Evolutionary conservation across 2,888 invertebrate genomes (phyloP).

Genomic region (Drosophila ezoana): DNA sequence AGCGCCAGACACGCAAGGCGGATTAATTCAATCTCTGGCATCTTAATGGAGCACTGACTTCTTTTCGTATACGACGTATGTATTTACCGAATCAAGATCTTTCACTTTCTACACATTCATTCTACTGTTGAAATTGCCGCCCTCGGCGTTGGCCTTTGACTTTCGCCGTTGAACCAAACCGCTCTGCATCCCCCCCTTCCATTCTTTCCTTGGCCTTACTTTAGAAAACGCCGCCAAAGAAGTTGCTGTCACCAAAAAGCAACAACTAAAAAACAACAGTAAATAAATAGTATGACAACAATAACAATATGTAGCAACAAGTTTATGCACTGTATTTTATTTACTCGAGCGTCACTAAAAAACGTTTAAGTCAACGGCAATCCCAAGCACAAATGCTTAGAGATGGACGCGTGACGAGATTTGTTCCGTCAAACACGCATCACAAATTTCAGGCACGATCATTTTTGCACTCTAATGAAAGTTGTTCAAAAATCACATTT

Average conservation of each 20-base stretch:
- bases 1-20: background rate
- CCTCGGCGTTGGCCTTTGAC: constrained; percentile 35
- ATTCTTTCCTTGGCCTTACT: constrained; percentile 8
- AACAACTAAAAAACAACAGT: constrained; percentile 28
- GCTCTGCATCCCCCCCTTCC: background rate
- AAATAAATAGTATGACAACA: constrained; percentile 34
- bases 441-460: too few species aligned
- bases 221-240: constrained; percentile 47
- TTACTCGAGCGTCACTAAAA: constrained; percentile 73
- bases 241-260: constrained; percentile 47
- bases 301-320: constrained; percentile 34
- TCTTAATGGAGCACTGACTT: constrained; percentile 10
- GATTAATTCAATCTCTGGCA: constrained; percentile 8
- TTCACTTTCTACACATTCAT: constrained; percentile 68
- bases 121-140: constrained; percentile 53
- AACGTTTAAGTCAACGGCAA: constrained; percentile 64
- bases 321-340: constrained; percentile 41
- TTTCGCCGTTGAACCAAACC: constrained; percentile 32
- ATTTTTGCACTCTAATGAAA: too few species aligned
- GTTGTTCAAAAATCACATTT: too few species aligned
- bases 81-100: constrained; percentile 12
- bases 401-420: constrained; percentile 12
- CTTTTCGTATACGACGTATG: background rate
- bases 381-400: constrained; percentile 20
- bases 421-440: too few species aligned